Percentiles rank a stretch among this genome's conserved stretches.
Conservation (phyloP, 2,797 vertebrate species). For the Oreonectes daqikongensis region DNA sequence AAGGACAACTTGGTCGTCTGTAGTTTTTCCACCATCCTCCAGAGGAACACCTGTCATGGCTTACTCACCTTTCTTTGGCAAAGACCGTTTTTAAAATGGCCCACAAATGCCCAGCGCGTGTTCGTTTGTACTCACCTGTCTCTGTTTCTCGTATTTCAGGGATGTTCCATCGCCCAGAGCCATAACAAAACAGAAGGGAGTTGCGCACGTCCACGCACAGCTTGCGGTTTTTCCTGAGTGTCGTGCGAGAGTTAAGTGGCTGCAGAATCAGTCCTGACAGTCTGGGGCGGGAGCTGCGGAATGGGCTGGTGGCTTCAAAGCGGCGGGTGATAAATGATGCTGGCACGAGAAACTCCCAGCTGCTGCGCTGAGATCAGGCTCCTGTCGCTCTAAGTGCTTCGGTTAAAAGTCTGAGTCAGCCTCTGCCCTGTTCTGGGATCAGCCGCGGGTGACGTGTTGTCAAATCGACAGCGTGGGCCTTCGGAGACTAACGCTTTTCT, state of each 20-base stretch:
- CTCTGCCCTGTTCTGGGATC: conserved; percentile 9
- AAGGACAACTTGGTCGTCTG: conserved; percentile 24
- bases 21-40: conserved; percentile 1
- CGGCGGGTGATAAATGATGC: conserved; percentile 43
- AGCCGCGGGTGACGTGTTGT: neutral
- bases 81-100: conserved; percentile 27
- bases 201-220: neutral
- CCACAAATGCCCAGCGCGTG: conserved; percentile 16
- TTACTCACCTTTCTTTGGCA: conserved; percentile 6
- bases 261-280: conserved; percentile 19
- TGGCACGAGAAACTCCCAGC: conserved; percentile 8
- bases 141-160: neutral
- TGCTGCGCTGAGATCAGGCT: neutral
- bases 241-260: neutral
- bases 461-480: neutral
- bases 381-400: neutral
- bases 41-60: conserved; percentile 32
- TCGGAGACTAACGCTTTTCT: neutral
- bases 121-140: neutral
- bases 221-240: neutral
- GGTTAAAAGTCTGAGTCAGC: conserved; percentile 12
- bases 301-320: conserved; percentile 29
- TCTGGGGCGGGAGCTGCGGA: conserved; percentile 10
- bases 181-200: neutral
- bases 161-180: neutral